Percentiles rank a stretch among this genome's conserved stretches.
phyloP scores from a whole-genome alignment of 2,888 invertebrate species.

The Geophilus truncorum region DNA sequence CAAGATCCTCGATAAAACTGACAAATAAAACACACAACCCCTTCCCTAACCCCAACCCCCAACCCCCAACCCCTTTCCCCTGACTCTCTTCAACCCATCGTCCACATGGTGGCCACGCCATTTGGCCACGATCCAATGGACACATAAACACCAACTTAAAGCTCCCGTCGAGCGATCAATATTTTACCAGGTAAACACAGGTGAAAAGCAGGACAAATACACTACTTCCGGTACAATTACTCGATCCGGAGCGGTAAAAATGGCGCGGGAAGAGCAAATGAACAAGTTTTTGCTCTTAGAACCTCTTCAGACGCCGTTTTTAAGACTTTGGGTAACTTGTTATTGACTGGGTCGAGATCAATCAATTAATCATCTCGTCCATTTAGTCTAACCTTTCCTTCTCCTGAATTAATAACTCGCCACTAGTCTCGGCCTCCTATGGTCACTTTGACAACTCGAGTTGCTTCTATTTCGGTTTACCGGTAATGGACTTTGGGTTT shows the following conservation, averaged over 20 bases:
- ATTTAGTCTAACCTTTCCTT: not conserved
- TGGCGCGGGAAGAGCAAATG: not conserved
- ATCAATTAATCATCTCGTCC: not conserved
- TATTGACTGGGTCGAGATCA: not conserved
- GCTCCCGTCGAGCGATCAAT: constrained; percentile 1
- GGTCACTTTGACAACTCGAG: too few species aligned
- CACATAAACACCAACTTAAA: not conserved
- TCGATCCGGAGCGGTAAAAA: too few species aligned
- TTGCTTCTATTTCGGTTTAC: too few species aligned
- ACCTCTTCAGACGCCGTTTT: not conserved
- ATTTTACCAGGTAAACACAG: constrained; percentile 22
- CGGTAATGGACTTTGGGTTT: too few species aligned
- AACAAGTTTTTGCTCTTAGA: not conserved
- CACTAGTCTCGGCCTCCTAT: too few species aligned
- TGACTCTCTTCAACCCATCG: not conserved
- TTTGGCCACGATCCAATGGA: constrained; percentile 15
- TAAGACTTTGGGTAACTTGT: too few species aligned
- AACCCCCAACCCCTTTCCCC: too few species aligned
- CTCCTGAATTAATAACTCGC: not conserved
- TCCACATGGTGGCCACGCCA: not conserved
- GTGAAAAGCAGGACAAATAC: not conserved
- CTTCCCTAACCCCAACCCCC: too few species aligned
- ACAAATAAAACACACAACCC: not conserved
- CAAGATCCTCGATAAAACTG: constrained; percentile 18
- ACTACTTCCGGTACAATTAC: not conserved